Base-by-base conservation (phyloP, 2,797 vertebrate genomes). In the Calcarius lapponicus region DNA sequence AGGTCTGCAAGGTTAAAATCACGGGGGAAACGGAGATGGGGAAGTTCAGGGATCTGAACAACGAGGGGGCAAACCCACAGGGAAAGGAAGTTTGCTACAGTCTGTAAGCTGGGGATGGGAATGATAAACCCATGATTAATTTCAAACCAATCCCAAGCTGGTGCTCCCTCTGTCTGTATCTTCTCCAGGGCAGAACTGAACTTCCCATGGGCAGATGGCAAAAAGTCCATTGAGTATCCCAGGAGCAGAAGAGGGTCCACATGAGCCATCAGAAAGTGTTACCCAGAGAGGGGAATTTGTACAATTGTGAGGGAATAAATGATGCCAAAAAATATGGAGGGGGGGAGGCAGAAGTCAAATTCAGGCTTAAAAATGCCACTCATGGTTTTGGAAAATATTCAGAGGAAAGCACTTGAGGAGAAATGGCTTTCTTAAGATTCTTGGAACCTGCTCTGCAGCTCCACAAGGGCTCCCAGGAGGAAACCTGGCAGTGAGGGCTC, bases 261-360 rank as follows among this genome's bases (percentile, higher is more conserved):
- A 1, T 0, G 2, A 81, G 8, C 56, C 70, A 58, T 0, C 29
- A 48, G 58, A 21, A 79, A 66, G 9, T 0, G 6, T 1, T 7
- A 25, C 11, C 15, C 19, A 25, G 17, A 40, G 21, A 54, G 28
- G 36, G 31, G 42, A 54, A 67, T 62, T 42, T 50, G 10, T 42
- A 36, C 5, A 3, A 36, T 3, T 28, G 10, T 6, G 58, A 71
- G 65, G 61, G 67, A 73, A 87, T 24, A 75, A 78, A 79, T 19
- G 4, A 58, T 60, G 15, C 29, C 53, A 38, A 43, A 91, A n/a
- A 28, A 60, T 6, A 42, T 0, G 0, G 62, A 62, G 66, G n/a
- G 42, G 3, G 54, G 43, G 29, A 29, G 42, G 57, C 80, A 67
- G 32, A 25, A 75, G 32, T 32, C 31, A 69, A 16, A 72, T 3